A percentile compares a stretch with the other conserved stretches of the same genome.
These are phyloP conservation scores for Lucinisca nassula DNA, from an alignment of 2,888 invertebrate genomes.

Conservation along the genomic window DNA sequence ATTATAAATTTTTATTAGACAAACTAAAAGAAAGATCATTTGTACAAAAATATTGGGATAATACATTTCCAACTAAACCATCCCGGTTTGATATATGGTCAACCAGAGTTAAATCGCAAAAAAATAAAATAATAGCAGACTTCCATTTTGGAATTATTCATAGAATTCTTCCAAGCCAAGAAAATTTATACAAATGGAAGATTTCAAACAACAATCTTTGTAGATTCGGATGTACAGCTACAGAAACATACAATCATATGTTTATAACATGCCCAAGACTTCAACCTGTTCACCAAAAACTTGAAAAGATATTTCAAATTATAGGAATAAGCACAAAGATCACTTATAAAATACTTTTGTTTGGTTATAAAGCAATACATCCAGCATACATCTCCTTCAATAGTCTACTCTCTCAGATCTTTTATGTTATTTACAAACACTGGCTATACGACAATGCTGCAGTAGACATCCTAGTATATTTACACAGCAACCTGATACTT, in stretches of 20 bases:
- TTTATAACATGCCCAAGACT: not conserved
- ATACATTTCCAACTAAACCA: not conserved
- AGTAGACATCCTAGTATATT: too few species aligned
- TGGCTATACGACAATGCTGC: not conserved
- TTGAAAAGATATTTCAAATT: not conserved
- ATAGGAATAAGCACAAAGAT: not conserved
- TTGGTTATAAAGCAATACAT: not conserved
- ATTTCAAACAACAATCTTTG: not conserved
- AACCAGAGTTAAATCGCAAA: not conserved
- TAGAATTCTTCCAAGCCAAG: not conserved
- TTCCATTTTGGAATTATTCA: not conserved
- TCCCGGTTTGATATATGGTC: not conserved
- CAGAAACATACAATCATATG: not conserved
- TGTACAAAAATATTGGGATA: not conserved
- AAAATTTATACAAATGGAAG: not conserved
- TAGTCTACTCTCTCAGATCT: not conserved
- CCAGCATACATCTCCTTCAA: not conserved
- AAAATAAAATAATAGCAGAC: not conserved
- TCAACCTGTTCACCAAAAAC: not conserved
- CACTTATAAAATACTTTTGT: not conserved
- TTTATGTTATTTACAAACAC: not conserved
- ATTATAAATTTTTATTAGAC: not conserved
- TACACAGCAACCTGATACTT: too few species aligned
- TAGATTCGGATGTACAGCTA: not conserved
- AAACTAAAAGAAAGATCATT: not conserved